Evolutionary conservation across 1,140 invertebrate species (phyloP).

Genomic region (Armadillidium nasatum): DNA sequence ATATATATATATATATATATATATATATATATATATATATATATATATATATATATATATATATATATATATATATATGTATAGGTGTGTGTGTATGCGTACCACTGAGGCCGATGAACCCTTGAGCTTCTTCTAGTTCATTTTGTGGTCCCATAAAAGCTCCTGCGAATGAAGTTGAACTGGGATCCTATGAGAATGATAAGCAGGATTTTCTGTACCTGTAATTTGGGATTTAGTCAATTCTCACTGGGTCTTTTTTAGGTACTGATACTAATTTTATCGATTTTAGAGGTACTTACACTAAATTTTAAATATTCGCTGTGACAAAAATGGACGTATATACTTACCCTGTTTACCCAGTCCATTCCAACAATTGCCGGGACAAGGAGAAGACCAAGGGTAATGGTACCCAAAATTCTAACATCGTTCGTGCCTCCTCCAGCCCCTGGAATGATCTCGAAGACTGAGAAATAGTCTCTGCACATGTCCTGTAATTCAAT

Average conservation of each 20-base stretch:
- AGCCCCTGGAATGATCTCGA: not conserved
- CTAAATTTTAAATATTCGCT: too few species aligned
- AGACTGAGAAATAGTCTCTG: too few species aligned
- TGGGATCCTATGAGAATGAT: conserved; percentile 82
- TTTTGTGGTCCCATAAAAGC: conserved; percentile 74
- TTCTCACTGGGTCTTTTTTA: too few species aligned
- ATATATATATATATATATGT: not conserved
- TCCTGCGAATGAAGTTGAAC: conserved; percentile 78
- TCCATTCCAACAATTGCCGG: conserved; percentile 84
- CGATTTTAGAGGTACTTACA: too few species aligned
- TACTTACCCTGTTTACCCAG: conserved; percentile 49
- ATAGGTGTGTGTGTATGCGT: too few species aligned
- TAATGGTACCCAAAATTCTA: conserved; percentile 68
- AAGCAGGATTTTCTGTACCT: conserved; percentile 84
- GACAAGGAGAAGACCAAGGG: conserved; percentile 68
- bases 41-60: conserved; percentile 20
- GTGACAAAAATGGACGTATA: not conserved
- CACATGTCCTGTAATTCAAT: too few species aligned
- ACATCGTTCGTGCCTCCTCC: conserved; percentile 72
- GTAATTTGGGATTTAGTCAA: conserved; percentile 6
- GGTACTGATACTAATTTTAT: too few species aligned
- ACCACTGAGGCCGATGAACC: conserved; percentile 86
- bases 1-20: too few species aligned
- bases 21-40: not conserved
- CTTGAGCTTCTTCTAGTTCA: conserved; percentile 65